Conservation (phyloP, 2,797 vertebrate species). For the Onychomys arenicola region DNA sequence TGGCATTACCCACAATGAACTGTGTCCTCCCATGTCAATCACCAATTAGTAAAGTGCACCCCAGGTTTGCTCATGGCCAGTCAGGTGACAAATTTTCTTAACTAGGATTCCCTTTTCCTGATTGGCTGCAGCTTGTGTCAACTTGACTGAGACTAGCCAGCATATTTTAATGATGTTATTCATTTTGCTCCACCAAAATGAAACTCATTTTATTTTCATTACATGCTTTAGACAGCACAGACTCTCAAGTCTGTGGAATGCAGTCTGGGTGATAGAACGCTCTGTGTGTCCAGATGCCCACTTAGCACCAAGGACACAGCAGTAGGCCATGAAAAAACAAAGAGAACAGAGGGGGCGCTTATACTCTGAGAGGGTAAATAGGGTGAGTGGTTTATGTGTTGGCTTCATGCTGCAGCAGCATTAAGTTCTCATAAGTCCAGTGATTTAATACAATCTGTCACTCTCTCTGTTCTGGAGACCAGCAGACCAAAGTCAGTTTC, state of each 20-base stretch:
- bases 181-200: not conserved
- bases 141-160: not conserved
- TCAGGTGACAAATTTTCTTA: not conserved
- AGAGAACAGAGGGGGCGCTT: fast-evolving
- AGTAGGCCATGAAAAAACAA: not conserved
- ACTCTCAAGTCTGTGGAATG: not conserved
- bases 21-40: not conserved
- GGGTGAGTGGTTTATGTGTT: fast-evolving
- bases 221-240: not conserved
- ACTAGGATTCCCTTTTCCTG: not conserved
- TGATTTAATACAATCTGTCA: not conserved
- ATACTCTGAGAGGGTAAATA: too few relatives aligned
- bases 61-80: not conserved
- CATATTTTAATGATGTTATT: not conserved
- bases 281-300: not conserved
- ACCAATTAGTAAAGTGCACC: not conserved
- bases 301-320: not conserved
- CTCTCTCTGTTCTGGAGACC: not conserved
- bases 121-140: not conserved
- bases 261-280: fast-evolving
- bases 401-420: not conserved
- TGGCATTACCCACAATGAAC: not conserved
- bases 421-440: not conserved
- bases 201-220: not conserved
- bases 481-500: not conserved